Base-by-base conservation (phyloP, 1,140 invertebrate species). In the Drosophila orena region DNA sequence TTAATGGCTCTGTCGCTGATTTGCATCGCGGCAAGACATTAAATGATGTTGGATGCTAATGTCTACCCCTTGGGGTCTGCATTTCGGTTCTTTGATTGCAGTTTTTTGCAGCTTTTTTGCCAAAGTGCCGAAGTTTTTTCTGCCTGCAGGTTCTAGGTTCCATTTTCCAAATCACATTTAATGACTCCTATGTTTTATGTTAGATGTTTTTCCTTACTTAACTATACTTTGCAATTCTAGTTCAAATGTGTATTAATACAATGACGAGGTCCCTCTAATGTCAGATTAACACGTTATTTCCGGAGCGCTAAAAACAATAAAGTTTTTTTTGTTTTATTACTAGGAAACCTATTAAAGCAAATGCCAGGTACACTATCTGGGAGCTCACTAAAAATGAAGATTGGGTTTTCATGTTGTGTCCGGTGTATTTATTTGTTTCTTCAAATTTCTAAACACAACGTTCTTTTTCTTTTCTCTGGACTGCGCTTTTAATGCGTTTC, bases 221-320 rank as follows among this genome's bases (percentile, higher is more conserved):
- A 34, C 35, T n/a, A 47, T 76, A 24, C 24, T 85, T 86, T 83
- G 83, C 75, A 79, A 89, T 83, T 89, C 71, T 79, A 86, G 88
- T 88, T 83, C 83, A 88, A 79, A 88, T 79, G 40, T 83, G 79
- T 77, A 81, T 30, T 8, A 30, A 8, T 30, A 81, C 61, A 7
- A 6, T 5, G 47, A 12, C 17, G 49, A 57, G 66, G 42, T 57
- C 43, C 43, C 62, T 85, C 84, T 88, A 77, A 89, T 88, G 76
- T 79, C 83, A 88, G 79, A 83, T 77, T 89, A 88, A 89, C 89
- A 88, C 84, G 77, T 89, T 88, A 89, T 88, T 83, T 88, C 83
- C 84, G 84, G 79, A 76, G 65, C 71, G 47, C 53, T 53, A 37
- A 62, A 88, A 84, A 89, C 76, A 80, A 89, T 84, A 80, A 89